Conservation (phyloP, 2,113 vertebrate genomes). For the Cygnus atratus region DNA sequence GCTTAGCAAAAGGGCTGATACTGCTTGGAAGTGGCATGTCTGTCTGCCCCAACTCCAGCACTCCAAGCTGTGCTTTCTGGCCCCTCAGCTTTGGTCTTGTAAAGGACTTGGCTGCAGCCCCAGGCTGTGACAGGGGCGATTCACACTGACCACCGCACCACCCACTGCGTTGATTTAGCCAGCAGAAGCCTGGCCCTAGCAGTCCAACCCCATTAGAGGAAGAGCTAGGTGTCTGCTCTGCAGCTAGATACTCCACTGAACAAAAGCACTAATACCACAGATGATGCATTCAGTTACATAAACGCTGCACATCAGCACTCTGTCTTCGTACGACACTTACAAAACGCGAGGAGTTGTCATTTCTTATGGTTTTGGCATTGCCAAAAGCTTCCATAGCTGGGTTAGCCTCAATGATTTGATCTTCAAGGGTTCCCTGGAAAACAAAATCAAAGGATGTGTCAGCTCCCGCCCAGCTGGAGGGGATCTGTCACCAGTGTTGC, state of each 20-base stretch:
- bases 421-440: slow-evolving; percentile 90
- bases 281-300: accelerated
- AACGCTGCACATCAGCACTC: accelerated
- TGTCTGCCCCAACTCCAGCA: not conserved
- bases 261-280: not conserved
- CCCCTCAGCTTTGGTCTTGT: not conserved
- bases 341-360: slow-evolving; percentile 95
- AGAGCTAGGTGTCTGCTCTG: not conserved
- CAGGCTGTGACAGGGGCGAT: not conserved
- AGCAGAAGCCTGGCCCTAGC: not conserved
- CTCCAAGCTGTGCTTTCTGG: not conserved
- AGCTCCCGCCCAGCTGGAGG: not conserved
- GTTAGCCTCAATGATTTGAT: slow-evolving; percentile 96
- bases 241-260: not conserved
- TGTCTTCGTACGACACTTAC: slow-evolving; percentile 75
- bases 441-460: not conserved
- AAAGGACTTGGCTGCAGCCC: not conserved
- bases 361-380: slow-evolving; percentile 93
- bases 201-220: not conserved
- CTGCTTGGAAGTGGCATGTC: not conserved
- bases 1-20: not conserved
- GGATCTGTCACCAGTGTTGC: not conserved
- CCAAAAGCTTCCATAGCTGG: slow-evolving; percentile 96
- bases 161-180: not conserved
- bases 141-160: not conserved